Percentiles rank a stretch among this genome's conserved stretches.
These are phyloP conservation scores for Ctena decussata DNA, from an alignment of 2,888 invertebrate species.

Conservation along the genomic window DNA sequence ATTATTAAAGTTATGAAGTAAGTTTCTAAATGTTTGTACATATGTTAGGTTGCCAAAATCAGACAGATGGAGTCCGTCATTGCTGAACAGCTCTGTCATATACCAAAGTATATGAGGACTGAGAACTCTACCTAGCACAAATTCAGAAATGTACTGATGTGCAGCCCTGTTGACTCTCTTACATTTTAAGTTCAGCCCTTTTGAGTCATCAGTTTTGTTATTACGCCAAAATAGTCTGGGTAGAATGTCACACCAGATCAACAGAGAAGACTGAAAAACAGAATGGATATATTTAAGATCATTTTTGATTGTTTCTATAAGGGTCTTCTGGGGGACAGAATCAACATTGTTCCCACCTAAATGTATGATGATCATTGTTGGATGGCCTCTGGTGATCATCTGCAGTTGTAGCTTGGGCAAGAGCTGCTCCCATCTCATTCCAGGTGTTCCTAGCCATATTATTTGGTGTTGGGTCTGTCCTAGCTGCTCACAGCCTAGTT, in stretches of 20 bases:
- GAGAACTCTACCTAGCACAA: background rate
- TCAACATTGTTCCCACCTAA: background rate
- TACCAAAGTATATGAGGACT: background rate
- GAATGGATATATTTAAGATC: background rate
- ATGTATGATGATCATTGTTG: background rate
- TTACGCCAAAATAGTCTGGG: background rate
- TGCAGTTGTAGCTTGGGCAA: background rate
- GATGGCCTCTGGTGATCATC: background rate
- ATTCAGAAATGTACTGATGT: background rate
- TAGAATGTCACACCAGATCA: constrained; percentile 2
- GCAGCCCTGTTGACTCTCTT: background rate
- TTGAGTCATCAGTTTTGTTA: background rate
- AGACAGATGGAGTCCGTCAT: background rate
- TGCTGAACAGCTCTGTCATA: no score
- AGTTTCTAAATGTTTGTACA: background rate
- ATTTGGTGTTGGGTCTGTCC: background rate
- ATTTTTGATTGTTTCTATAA: background rate
- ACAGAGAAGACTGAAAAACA: no score
- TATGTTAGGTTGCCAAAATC: background rate
- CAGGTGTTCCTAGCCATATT: background rate
- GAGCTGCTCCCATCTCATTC: background rate
- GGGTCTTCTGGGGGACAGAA: no score
- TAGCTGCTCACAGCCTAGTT: background rate
- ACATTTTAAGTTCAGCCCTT: background rate
- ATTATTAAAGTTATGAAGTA: background rate